phyloP scores from a whole-genome alignment of 1,140 invertebrate species.

The Leucophenga varia region DNA sequence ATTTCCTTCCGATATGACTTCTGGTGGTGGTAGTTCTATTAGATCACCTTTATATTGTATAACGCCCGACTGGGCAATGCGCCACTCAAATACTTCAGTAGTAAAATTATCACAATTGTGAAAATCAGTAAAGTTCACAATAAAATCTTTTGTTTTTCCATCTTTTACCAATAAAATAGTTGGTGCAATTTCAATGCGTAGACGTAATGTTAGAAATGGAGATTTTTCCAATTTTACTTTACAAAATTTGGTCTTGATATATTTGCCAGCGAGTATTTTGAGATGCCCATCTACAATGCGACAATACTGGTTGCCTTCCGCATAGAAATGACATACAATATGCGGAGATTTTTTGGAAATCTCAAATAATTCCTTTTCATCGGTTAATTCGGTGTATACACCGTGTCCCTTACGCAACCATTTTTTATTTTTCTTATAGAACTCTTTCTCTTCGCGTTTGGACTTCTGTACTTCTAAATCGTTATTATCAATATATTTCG shows the following conservation, averaged over 20 bases:
- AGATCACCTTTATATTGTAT: slow-evolving; percentile 81
- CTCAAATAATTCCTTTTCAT: slow-evolving; percentile 92
- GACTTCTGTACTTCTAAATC: too few relatives aligned
- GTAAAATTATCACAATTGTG: slow-evolving; percentile 91
- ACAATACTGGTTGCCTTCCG: slow-evolving; percentile 72
- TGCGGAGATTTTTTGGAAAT: slow-evolving; percentile 84
- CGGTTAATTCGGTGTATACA: slow-evolving; percentile 80
- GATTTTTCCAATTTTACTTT: slow-evolving; percentile 88
- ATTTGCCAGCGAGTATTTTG: slow-evolving; percentile 76
- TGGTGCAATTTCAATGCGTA: slow-evolving; percentile 85
- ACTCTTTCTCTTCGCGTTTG: too few relatives aligned
- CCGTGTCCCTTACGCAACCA: slow-evolving; percentile 96
- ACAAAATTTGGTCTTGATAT: slow-evolving; percentile 85
- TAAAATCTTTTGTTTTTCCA: slow-evolving; percentile 82
- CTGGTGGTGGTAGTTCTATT: slow-evolving; percentile 62
- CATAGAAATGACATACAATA: slow-evolving; percentile 89
- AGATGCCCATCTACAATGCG: slow-evolving; percentile 93
- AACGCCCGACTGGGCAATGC: slow-evolving; percentile 75
- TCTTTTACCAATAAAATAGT: slow-evolving; percentile 82
- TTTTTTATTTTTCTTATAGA: too few relatives aligned
- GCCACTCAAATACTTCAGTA: slow-evolving; percentile 88
- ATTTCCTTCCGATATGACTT: slow-evolving; percentile 54
- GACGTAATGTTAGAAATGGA: slow-evolving; percentile 80
- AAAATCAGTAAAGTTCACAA: slow-evolving; percentile 92
- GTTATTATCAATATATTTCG: too few relatives aligned